A percentile compares a stretch with the other conserved stretches of the same genome.
phyloP scores from a whole-genome alignment of 2,113 vertebrate species.

The Lethenteron camtschaticum region DNA sequence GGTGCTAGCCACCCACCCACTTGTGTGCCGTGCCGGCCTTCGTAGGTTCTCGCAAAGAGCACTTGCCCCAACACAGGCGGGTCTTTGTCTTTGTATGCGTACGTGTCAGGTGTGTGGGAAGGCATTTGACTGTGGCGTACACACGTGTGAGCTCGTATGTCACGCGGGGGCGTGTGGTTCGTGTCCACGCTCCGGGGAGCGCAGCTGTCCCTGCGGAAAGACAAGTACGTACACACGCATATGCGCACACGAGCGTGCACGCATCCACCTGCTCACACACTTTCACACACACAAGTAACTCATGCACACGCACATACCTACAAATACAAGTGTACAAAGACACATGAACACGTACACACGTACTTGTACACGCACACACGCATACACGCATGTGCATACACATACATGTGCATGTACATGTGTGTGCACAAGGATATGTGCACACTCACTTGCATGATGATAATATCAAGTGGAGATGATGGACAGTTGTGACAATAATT shows the following conservation, averaged over 20 bases:
- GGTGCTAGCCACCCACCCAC: too few relatives aligned
- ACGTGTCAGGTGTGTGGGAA: neutral
- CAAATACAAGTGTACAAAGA: neutral
- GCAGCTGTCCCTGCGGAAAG: slow-evolving; percentile 4
- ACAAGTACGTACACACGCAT: neutral
- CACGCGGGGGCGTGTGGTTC: neutral
- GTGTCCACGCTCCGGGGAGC: neutral
- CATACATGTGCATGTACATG: neutral
- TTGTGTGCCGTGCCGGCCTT: too few relatives aligned
- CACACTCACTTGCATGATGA: neutral
- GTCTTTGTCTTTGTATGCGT: too few relatives aligned
- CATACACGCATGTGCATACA: neutral
- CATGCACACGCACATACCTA: too few relatives aligned
- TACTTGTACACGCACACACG: neutral
- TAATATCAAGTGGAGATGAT: neutral
- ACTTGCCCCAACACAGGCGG: too few relatives aligned
- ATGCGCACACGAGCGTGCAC: neutral
- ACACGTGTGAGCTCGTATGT: neutral
- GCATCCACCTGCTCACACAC: neutral
- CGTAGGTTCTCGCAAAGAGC: too few relatives aligned
- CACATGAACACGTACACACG: neutral
- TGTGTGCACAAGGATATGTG: neutral
- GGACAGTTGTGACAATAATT: too few relatives aligned
- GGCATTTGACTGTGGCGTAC: neutral
- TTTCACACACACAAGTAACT: neutral